These are phyloP conservation scores for Medauroidea extradentata DNA, from an alignment of 1,140 invertebrate species.

Conservation along the genomic window DNA sequence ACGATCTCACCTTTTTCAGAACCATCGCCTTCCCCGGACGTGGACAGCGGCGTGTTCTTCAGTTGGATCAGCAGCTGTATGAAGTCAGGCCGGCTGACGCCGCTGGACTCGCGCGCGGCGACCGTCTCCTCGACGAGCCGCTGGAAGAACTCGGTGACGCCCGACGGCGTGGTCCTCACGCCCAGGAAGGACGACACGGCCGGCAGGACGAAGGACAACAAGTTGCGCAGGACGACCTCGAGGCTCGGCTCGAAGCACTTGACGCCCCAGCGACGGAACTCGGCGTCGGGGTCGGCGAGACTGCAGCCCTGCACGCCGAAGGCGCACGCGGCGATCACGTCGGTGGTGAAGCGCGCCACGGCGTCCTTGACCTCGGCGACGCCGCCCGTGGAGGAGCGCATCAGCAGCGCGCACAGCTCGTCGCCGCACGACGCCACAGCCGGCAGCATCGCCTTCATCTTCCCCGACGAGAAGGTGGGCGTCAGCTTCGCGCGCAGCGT, in stretches of 20 bases:
- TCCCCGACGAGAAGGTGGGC: slow-evolving; percentile 23
- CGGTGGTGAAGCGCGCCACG: slow-evolving; percentile 16
- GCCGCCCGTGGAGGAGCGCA: neutral
- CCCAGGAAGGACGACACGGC: neutral
- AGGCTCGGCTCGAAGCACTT: neutral
- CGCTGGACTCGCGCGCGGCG: neutral
- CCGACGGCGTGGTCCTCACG: neutral
- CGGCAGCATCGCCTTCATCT: slow-evolving; percentile 24
- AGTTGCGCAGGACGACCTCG: neutral
- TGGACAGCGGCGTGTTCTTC: neutral
- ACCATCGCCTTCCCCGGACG: no score
- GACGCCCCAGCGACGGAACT: slow-evolving; percentile 1
- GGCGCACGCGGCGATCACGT: slow-evolving; percentile 25
- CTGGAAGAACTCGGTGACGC: slow-evolving; percentile 11
- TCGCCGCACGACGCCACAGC: neutral
- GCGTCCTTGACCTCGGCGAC: neutral
- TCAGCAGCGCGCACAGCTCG: neutral
- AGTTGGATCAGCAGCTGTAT: slow-evolving; percentile 11
- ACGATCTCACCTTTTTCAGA: no score
- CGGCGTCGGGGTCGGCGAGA: neutral
- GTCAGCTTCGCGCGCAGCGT: slow-evolving; percentile 15
- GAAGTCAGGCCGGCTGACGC: slow-evolving; percentile 3
- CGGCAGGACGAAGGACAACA: neutral
- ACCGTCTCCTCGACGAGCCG: neutral
- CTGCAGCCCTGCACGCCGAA: slow-evolving; percentile 23